Evolutionary conservation across 1,140 invertebrate species (phyloP).

Genomic region (Hormaphis cornu): DNA sequence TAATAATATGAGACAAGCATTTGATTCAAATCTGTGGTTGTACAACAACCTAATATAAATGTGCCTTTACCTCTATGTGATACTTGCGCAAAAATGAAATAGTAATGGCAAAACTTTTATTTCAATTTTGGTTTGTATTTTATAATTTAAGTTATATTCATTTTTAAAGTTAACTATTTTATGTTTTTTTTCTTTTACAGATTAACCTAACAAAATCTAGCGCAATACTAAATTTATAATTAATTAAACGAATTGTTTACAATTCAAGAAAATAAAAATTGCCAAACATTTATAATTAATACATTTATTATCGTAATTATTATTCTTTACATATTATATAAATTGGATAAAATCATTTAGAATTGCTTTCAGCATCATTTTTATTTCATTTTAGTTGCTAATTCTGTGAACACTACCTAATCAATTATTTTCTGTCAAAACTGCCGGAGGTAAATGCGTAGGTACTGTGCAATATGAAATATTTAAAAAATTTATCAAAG

Average conservation of each 20-base stretch:
- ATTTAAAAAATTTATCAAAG: slow-evolving; percentile 10
- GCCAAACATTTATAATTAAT: slow-evolving; percentile 30
- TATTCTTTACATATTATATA: slow-evolving; percentile 30
- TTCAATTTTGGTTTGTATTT: slow-evolving; percentile 17
- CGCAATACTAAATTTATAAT: slow-evolving; percentile 25
- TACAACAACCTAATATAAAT: slow-evolving; percentile 43
- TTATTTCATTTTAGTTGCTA: slow-evolving; percentile 28
- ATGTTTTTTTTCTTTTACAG: slow-evolving; percentile 4
- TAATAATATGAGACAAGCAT: slow-evolving; percentile 42
- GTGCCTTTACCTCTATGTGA: slow-evolving; percentile 30
- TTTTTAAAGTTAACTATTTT: background rate
- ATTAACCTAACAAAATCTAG: slow-evolving; percentile 12
- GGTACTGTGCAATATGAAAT: slow-evolving; percentile 11
- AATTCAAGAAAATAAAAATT: slow-evolving; percentile 28
- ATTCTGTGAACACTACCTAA: background rate
- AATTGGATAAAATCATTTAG: slow-evolving; percentile 27
- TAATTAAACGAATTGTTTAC: slow-evolving; percentile 20
- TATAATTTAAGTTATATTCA: background rate
- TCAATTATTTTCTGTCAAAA: slow-evolving; percentile 6
- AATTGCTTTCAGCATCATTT: slow-evolving; percentile 19
- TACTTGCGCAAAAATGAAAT: slow-evolving; percentile 22
- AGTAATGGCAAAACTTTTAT: slow-evolving; percentile 22
- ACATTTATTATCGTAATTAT: slow-evolving; percentile 29
- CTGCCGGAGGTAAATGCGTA: slow-evolving; percentile 8
- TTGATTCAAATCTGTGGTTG: slow-evolving; percentile 39